Evolutionary conservation across 2,113 vertebrate genomes (phyloP).

Genomic region (Sebastes fasciatus): DNA sequence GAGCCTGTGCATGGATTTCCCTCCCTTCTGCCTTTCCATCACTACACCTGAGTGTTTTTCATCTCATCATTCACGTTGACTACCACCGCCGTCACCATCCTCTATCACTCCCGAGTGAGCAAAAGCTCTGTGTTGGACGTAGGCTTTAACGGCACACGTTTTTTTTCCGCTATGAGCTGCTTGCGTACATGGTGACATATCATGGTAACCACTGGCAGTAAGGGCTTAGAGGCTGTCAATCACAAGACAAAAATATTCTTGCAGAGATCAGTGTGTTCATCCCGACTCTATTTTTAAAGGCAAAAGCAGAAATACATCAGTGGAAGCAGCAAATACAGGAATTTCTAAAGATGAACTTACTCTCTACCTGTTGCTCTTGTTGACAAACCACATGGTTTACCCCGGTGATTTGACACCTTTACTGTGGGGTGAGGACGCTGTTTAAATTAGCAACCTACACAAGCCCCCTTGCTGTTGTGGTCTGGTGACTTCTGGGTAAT

Average conservation of each 20-base stretch:
- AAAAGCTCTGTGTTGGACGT: conserved; percentile 23
- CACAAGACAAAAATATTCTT: conserved; percentile 3
- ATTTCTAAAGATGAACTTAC: not conserved
- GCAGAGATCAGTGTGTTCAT: not conserved
- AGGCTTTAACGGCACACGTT: conserved; percentile 5
- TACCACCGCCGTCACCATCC: conserved; percentile 9
- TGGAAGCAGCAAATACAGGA: not conserved
- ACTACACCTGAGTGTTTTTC: conserved; percentile 50
- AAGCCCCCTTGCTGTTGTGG: conserved; percentile 29
- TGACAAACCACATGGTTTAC: conserved; percentile 28
- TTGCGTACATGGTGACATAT: conserved; percentile 33
- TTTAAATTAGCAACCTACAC: conserved; percentile 36
- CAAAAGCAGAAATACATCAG: not conserved
- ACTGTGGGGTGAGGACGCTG: conserved; percentile 2
- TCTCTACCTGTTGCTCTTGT: conserved; percentile 27
- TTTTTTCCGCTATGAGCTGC: conserved; percentile 34
- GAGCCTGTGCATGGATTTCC: conserved; percentile 26
- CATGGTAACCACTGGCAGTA: conserved; percentile 30
- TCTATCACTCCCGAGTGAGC: conserved; percentile 19
- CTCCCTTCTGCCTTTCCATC: conserved; percentile 32
- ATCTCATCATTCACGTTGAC: conserved; percentile 43
- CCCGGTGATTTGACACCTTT: not conserved
- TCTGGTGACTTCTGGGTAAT: conserved; percentile 21
- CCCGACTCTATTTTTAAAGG: not conserved
- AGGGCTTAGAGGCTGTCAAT: conserved; percentile 9